Base-by-base conservation (phyloP, 2,113 vertebrate genomes). In the Pachyramphus minor region DNA sequence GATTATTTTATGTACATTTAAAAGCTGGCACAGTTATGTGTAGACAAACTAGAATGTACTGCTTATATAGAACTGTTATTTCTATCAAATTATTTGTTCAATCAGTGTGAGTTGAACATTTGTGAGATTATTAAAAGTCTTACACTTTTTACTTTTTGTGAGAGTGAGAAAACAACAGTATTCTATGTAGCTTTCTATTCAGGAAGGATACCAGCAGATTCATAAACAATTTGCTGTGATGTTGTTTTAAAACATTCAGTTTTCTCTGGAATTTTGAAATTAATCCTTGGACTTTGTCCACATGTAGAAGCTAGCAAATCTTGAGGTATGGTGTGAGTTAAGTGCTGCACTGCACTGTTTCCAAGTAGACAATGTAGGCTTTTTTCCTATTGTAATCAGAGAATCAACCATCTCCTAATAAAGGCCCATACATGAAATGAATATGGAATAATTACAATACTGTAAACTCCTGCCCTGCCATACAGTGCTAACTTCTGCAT, bases 201-300 rank as follows among this genome's bases (percentile, higher is more conserved):
- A 94, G 92, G 83, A 96, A 96, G 88, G 56, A 87, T 93, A 56
- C 52, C 84, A 95, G 90, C 83, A 94, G 95, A 88, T 95, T 89
- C 84, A 42, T 79, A 71, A 92, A 76, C n/a, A 68, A 79, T 87
- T 97, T 95, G 85, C 87, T 94, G 24, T 94, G 75, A 93, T 95
- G 95, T 93, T 96, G 93, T 95, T 97, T 91, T 95, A 94, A 96
- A 96, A 97, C 86, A 94, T 89, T 52, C 75, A 76, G 50, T 87
- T 88, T 92, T 68, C 90, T 92, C 77, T 84, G 41, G 55, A 90
- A 87, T 89, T 84, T 81, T 82, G 73, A 74, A 87, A 50, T 66
- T n/a, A 52, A 23, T 90, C 53, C 58, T 89, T 72, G 44, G 89
- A 50, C n/a, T 62, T 88, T 92, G 69, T 72, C 87, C 80, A 31